Percentiles rank a stretch among this genome's conserved stretches.
phyloP scores from a whole-genome alignment of 1,140 invertebrate genomes.

The Lepidurus arcticus region DNA sequence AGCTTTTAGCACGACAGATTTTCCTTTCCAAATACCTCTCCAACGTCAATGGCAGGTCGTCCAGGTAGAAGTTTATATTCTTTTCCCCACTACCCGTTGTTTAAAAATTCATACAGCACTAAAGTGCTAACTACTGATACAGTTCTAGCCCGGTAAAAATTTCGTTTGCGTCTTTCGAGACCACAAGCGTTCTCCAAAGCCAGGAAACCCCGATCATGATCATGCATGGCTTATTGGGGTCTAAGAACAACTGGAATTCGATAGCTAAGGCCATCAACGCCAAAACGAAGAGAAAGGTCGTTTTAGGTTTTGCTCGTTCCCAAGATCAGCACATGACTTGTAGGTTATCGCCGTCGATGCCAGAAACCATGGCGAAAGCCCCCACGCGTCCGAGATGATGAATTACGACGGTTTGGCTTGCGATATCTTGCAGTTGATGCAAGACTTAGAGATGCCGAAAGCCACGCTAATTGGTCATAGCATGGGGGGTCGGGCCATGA shows the following conservation, averaged over 20 bases:
- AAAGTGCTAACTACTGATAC: not conserved
- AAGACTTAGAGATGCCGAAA: constrained; percentile 55
- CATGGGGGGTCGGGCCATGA: constrained; percentile 80
- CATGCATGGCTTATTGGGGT: constrained; percentile 79
- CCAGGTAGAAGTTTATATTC: no score
- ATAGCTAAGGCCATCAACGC: constrained; percentile 65
- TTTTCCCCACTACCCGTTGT: no score
- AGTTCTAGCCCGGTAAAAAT: constrained; percentile 49
- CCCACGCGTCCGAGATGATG: constrained; percentile 65
- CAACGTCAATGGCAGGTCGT: no score
- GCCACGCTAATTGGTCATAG: constrained; percentile 75
- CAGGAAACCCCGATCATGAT: constrained; percentile 62
- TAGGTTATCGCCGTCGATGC: constrained; percentile 74
- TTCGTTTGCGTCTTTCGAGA: constrained; percentile 54
- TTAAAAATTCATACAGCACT: no score
- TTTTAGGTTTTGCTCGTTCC: constrained; percentile 9
- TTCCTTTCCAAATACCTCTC: no score
- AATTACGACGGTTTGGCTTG: constrained; percentile 63
- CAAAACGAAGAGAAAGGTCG: constrained; percentile 57
- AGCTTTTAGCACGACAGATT: no score
- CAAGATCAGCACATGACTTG: constrained; percentile 29
- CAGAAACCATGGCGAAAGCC: constrained; percentile 87
- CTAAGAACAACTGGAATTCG: constrained; percentile 76
- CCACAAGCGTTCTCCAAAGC: constrained; percentile 37
- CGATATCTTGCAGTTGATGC: constrained; percentile 63